phyloP scores from a whole-genome alignment of 1,140 invertebrate genomes.

The Drosophila ogumai region DNA sequence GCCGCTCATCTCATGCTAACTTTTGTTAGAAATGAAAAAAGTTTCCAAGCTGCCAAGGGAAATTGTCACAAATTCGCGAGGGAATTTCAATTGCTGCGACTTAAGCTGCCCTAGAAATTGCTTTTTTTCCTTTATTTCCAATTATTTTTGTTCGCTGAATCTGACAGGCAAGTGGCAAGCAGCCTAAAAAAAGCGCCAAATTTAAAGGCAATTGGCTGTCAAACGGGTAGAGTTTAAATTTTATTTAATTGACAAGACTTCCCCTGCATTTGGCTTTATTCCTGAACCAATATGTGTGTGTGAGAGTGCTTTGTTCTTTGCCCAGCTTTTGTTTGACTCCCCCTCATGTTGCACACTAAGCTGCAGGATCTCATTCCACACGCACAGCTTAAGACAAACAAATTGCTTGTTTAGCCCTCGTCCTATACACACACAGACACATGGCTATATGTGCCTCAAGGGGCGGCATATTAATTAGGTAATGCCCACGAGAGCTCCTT shows the following conservation, averaged over 20 bases:
- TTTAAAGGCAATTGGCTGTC: slow-evolving; percentile 66
- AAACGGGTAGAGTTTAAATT: slow-evolving; percentile 60
- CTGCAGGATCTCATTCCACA: slow-evolving; percentile 2
- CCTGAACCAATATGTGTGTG: neutral
- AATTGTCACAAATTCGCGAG: slow-evolving; percentile 16
- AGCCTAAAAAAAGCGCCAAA: slow-evolving; percentile 20
- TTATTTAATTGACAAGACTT: slow-evolving; percentile 62
- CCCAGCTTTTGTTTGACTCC: slow-evolving; percentile 25
- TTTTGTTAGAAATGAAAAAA: slow-evolving; percentile 34
- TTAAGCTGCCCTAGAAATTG: neutral
- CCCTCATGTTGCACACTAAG: slow-evolving; percentile 2
- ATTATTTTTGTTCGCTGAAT: slow-evolving; percentile 22
- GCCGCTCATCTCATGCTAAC: too few relatives aligned
- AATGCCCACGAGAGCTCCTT: slow-evolving; percentile 29
- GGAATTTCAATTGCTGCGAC: neutral
- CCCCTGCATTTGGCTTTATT: too few relatives aligned
- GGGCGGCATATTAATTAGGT: slow-evolving; percentile 51
- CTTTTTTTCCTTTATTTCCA: neutral
- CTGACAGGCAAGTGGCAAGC: slow-evolving; percentile 26
- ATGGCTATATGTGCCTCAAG: slow-evolving; percentile 1
- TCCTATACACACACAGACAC: slow-evolving; percentile 30
- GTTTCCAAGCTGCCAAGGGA: slow-evolving; percentile 10
- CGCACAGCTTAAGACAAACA: slow-evolving; percentile 60
- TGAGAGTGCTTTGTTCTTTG: slow-evolving; percentile 7
- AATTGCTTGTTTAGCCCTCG: slow-evolving; percentile 65